Evolutionary conservation across 2,113 vertebrate species (phyloP), one percentile per base, ranked within the genome.

Genomic region (Artemisiospiza belli): DNA sequence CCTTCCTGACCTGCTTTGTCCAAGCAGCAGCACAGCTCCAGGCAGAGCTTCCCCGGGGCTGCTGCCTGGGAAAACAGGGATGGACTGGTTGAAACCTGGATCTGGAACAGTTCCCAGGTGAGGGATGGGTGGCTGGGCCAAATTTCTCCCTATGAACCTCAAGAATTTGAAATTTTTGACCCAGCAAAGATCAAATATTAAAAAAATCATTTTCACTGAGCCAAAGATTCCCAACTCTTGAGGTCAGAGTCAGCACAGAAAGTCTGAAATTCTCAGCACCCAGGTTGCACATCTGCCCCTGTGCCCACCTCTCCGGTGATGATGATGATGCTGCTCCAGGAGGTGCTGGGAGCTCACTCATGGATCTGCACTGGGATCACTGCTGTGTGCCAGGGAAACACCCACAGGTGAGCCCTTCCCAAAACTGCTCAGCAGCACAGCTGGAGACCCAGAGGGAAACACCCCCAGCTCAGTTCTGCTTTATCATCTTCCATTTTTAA

Each of bases 221-320:
- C 16, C 58, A 61, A 61, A 61, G 16, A 37, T 18, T 37, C 4
- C 24, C 15, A 11, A 2, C 39, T 37, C 4, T 39, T 37, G 16
- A 37, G 58, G 35, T 18, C n/a, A 59, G 57, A 59, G n/a, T 59
- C 58, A 61, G 58, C 58, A 37, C 23, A 61, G 58, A 17, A 25
- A 59, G 23, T 27, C 23, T 61, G 11, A 37, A 37, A 6, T 12
- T 37, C 58, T 61, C 58, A 37, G 58, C 58, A 17, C 15, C 15
- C 35, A 37, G 35, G 35, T 28, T 64, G 49, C 8, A 15, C 90
- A 77, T 35, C 51, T 91, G 92, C 68, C 78, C 78, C 63, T 77
- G 11, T 1, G 7, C 7, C 81, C 78, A 28, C 3, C 0, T 21
- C 39, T 64, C 3, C 1, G 9, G 30, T 3, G 62, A 4, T 49